phyloP scores from a whole-genome alignment of 2,113 vertebrate species.

The Pontoporia blainvillei region DNA sequence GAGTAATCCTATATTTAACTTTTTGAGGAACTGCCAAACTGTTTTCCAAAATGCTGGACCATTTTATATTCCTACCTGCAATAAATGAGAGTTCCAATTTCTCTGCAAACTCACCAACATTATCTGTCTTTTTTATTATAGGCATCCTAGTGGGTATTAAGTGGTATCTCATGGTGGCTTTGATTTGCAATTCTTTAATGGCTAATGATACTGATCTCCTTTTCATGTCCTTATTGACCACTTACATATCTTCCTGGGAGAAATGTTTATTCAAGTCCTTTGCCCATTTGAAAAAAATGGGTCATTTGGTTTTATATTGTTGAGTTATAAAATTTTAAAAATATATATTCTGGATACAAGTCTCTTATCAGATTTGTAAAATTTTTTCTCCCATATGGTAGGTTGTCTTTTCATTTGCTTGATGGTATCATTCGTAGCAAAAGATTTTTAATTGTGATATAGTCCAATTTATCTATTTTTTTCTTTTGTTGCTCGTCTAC shows the following conservation, averaged over 20 bases:
- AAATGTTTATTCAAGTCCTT: background rate
- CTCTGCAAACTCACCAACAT: background rate
- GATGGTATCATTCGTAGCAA: background rate
- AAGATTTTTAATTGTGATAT: background rate
- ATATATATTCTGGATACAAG: background rate
- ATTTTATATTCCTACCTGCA: background rate
- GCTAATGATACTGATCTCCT: background rate
- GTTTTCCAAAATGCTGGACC: background rate
- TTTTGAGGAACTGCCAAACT: background rate
- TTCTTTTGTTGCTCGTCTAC: background rate
- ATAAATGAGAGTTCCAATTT: background rate
- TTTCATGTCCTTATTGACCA: background rate
- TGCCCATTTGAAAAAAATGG: background rate
- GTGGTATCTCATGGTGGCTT: background rate
- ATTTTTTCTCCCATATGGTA: background rate
- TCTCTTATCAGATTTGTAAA: background rate
- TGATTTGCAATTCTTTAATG: background rate
- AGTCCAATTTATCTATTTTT: background rate
- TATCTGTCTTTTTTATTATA: background rate
- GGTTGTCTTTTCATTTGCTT: conserved; percentile 5
- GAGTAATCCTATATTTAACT: background rate
- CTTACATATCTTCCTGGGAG: background rate
- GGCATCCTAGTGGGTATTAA: background rate
- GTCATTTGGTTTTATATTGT: background rate
- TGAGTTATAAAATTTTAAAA: background rate